Evolutionary conservation across 2,113 vertebrate genomes (phyloP).

Genomic region (Ranitomeya variabilis): DNA sequence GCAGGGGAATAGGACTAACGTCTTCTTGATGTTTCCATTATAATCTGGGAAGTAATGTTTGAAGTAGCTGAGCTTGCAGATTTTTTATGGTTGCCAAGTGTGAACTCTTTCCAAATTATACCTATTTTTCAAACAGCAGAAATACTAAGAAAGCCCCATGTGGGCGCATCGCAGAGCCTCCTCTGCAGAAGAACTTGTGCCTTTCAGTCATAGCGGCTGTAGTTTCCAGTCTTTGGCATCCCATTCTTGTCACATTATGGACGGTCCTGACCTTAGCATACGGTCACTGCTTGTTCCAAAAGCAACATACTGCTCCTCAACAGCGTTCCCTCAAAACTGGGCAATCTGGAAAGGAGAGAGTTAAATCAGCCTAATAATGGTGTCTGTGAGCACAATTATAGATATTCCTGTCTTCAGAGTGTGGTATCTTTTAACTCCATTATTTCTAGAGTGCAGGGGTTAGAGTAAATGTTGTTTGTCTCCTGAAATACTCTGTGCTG

Average conservation of each 20-base stretch:
- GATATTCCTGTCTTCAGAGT: too few relatives aligned
- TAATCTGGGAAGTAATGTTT: conserved; percentile 58
- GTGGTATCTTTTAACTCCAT: too few relatives aligned
- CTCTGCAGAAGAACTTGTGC: too few relatives aligned
- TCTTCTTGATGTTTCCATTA: conserved; percentile 40
- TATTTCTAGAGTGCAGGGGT: too few relatives aligned
- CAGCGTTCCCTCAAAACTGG: too few relatives aligned
- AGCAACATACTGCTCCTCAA: background rate
- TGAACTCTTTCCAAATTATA: background rate
- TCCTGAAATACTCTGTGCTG: too few relatives aligned
- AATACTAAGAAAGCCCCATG: conserved; percentile 17
- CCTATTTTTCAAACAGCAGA: conserved; percentile 30
- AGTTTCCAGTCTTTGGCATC: background rate
- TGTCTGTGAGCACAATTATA: too few relatives aligned
- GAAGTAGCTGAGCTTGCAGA: conserved; percentile 44
- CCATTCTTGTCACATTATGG: background rate
- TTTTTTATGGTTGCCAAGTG: background rate
- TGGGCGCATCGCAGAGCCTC: too few relatives aligned
- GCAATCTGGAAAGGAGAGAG: too few relatives aligned
- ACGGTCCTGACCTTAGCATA: background rate
- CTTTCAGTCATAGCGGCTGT: background rate
- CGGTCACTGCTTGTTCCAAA: background rate
- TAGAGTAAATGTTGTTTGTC: too few relatives aligned
- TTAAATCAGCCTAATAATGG: too few relatives aligned
- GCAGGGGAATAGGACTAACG: conserved; percentile 53